Base-by-base conservation (phyloP, 2,797 vertebrate species). In the Cephalopachus bancanus region DNA sequence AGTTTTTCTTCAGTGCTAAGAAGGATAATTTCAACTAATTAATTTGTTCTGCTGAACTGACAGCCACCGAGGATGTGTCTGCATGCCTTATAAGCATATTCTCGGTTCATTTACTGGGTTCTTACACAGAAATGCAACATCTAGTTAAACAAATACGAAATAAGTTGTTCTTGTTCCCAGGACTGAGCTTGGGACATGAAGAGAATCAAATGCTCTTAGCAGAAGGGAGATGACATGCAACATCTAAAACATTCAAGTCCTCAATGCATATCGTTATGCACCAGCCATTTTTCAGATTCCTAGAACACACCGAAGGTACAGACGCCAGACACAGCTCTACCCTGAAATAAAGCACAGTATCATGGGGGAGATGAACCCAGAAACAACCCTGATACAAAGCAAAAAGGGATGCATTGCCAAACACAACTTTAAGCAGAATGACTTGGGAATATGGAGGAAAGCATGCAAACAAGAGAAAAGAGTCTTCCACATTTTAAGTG, bases 31-130 rank as follows among this genome's bases (percentile, higher is more conserved):
- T 93, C 65, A 87, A 80, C 75, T 88, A 96, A 97, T 97, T 95
- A 95, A 97, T 97, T 88, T 95, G 89, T 95, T 92, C 83, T 96
- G 83, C 83, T 96, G 80, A 94, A 64, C 89, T 87, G 89, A 96
- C 57, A 97, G 86, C 85, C 49, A 6, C 71, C 12, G 30, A 11
- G 28, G 83, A 86, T 53, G 53, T 37, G 28, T 80, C 85, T 10
- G 10, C 64, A 14, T 26, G 80, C 37, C 86, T 92, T 69, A n/a
- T n/a, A 78, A 98, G 62, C 75, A 51, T 60, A 93, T 71, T 55
- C 81, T 71, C 55, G 89, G 60, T 53, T 96, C n/a, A 33, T 62
- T 94, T 91, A 84, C 57, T 33, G 7, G 17, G 16, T 57, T 95
- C 55, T 87, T 72, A 59, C n/a, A 69, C 1, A 14, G 62, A 94